Evolutionary conservation across 2,888 invertebrate species (phyloP).

Genomic region (Dicranocentrus wangi): DNA sequence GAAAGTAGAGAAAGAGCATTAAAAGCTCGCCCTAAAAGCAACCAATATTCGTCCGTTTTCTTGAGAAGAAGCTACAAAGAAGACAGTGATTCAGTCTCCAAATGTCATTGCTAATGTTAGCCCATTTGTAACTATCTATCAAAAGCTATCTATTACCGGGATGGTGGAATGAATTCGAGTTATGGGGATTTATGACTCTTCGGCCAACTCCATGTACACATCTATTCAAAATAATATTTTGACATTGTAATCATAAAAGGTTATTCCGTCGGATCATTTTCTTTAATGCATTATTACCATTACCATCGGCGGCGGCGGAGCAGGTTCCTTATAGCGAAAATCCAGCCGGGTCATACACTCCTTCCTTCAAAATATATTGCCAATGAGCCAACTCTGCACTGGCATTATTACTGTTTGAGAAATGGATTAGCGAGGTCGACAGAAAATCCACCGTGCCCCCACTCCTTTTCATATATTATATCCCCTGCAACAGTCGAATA

Average conservation of each 20-base stretch:
- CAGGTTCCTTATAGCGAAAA: too few species aligned
- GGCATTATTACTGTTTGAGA: conserved; percentile 4
- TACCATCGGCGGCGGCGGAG: too few species aligned
- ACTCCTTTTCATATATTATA: neutral
- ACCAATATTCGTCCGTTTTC: conserved; percentile 35
- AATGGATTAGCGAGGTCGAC: conserved; percentile 13
- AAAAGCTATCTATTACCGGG: conserved; percentile 54
- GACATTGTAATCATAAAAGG: conserved; percentile 60
- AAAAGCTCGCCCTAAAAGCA: neutral
- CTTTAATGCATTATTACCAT: conserved; percentile 43
- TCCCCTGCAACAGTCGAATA: conserved; percentile 17
- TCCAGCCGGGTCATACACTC: too few species aligned
- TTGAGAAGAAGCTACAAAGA: conserved; percentile 21
- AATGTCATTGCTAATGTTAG: conserved; percentile 63
- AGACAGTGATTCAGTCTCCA: conserved; percentile 63
- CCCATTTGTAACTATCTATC: conserved; percentile 65
- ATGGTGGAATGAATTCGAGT: conserved; percentile 40
- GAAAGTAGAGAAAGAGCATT: neutral
- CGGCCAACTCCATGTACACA: neutral
- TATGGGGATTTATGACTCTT: conserved; percentile 42
- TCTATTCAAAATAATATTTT: conserved; percentile 51
- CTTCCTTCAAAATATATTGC: too few species aligned
- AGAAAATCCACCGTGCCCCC: neutral
- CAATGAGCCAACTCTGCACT: neutral
- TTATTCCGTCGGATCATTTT: conserved; percentile 52